A percentile compares a stretch with the other conserved stretches of the same genome.
phyloP scores from a whole-genome alignment of 2,888 invertebrate genomes.

The Seladonia tumulorum region DNA sequence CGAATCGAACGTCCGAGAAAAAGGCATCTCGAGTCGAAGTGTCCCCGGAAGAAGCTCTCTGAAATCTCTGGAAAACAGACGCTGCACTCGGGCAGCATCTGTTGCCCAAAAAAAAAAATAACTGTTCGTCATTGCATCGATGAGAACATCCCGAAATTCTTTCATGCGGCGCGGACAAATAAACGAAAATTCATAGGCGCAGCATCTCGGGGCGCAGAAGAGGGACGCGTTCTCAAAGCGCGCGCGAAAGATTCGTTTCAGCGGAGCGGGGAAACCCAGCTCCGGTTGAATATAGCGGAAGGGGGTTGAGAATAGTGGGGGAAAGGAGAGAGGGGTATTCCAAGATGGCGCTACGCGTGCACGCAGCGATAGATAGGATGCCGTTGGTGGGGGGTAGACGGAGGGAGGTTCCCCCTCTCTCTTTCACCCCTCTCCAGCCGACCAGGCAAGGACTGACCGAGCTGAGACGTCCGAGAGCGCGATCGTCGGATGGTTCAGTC shows the following conservation, averaged over 20 bases:
- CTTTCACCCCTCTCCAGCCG: not conserved
- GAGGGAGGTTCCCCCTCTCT: conserved; percentile 5
- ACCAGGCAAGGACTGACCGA: conserved; percentile 26
- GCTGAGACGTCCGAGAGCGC: conserved; percentile 51
- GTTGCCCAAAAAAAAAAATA: not conserved
- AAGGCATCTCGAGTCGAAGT: not conserved
- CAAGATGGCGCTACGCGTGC: conserved; percentile 70
- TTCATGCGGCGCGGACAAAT: not conserved
- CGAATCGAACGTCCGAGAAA: not conserved
- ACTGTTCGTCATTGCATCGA: not conserved
- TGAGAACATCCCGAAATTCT: not conserved
- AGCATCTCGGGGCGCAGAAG: not conserved
- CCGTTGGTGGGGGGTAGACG: not conserved
- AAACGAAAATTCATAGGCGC: not conserved
- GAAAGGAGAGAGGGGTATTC: conserved; percentile 38
- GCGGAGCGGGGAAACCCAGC: not conserved
- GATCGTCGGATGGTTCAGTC: conserved; percentile 63
- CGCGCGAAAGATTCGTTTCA: conserved; percentile 35
- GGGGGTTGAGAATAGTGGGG: not conserved
- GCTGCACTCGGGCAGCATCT: not conserved
- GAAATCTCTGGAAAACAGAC: not conserved
- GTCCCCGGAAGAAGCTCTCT: not conserved
- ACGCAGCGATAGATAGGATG: conserved; percentile 20
- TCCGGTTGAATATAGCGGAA: not conserved
- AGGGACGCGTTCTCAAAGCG: conserved; percentile 17